Evolutionary conservation across 1,140 invertebrate species (phyloP).

Genomic region (Drosophila subobscura): DNA sequence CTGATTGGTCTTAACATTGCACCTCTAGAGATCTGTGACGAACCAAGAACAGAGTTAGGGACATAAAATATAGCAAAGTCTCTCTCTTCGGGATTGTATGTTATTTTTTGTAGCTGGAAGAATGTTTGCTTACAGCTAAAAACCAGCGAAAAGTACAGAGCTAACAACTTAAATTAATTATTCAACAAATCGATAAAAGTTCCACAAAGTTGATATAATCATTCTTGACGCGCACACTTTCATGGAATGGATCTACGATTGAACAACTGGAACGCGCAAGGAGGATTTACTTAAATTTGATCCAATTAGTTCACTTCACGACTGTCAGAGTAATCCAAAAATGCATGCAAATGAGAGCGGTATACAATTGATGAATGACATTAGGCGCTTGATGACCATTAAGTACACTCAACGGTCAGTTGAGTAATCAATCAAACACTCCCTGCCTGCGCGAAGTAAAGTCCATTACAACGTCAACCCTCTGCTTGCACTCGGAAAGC

Average conservation of each 20-base stretch:
- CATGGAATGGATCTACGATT: too few species aligned
- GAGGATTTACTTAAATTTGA: slow-evolving; percentile 8
- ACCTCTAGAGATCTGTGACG: neutral
- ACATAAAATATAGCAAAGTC: slow-evolving; percentile 30
- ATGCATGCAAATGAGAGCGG: slow-evolving; percentile 47
- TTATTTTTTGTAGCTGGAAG: too few species aligned
- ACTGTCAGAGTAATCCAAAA: slow-evolving; percentile 46
- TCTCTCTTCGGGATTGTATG: neutral
- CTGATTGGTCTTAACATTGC: slow-evolving; percentile 23
- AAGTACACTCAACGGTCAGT: slow-evolving; percentile 76
- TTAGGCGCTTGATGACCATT: slow-evolving; percentile 68
- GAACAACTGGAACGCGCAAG: too few species aligned
- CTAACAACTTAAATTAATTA: too few species aligned
- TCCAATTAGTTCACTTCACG: slow-evolving; percentile 21
- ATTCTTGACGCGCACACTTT: too few species aligned
- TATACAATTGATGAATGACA: slow-evolving; percentile 62
- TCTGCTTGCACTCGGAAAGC: too few species aligned
- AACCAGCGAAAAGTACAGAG: too few species aligned
- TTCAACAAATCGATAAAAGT: too few species aligned
- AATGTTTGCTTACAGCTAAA: too few species aligned
- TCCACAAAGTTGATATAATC: too few species aligned
- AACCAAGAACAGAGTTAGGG: neutral
- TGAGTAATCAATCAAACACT: slow-evolving; percentile 73
- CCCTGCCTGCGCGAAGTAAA: neutral
- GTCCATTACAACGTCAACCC: slow-evolving; percentile 48